Base-by-base conservation (phyloP, 1,140 invertebrate species). In the Calliopsis andreniformis region DNA sequence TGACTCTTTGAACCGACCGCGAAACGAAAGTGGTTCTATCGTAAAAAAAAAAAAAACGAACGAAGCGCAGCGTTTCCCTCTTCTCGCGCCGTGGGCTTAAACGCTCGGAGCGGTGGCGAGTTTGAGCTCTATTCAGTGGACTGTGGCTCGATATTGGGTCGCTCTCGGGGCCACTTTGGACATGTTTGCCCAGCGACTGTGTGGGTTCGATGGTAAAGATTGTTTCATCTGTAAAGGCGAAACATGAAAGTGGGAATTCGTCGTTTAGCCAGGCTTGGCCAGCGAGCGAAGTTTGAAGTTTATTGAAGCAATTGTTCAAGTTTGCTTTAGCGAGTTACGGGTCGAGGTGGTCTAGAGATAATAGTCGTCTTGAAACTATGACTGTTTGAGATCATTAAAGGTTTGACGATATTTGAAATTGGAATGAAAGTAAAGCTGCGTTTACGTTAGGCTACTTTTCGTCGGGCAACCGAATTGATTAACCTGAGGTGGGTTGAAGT, bases 201-300 rank as follows among this genome's bases (percentile, higher is more conserved):
- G 49, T 32, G 45, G 43, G 43, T 32, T 49, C 43, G 49, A 35
- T 49, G 30, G n/a, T 64, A 49, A 64, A 42, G 12, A 25, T n/a
- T 49, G 3, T n/a, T 64, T 64, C 30, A 49, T 0, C 30, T 32
- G n/a, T 64, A 14, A 23, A 18, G 30, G n/a, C 49, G 43, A n/a
- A 32, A 64, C 47, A 23, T n/a, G 12, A 1, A 18, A 18, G 14
- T 30, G 25, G 20, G 7, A 20, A 49, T 32, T 32, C 18, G 3
- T 16, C 8, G 28, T 32, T 30, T 63, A 10, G 25, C n/a, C 18
- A 6, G n/a, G 16, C n/a, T n/a, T n/a, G n/a, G n/a, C n/a, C n/a
- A n/a, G n/a, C n/a, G n/a, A n/a, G n/a, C n/a, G n/a, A n/a, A n/a
- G n/a, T n/a, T n/a, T n/a, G n/a, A n/a, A n/a, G n/a, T n/a, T n/a